A percentile compares a stretch with the other conserved stretches of the same genome.
These are phyloP conservation scores for Hypomesus transpacificus DNA, from an alignment of 2,113 vertebrate genomes.

Conservation along the genomic window DNA sequence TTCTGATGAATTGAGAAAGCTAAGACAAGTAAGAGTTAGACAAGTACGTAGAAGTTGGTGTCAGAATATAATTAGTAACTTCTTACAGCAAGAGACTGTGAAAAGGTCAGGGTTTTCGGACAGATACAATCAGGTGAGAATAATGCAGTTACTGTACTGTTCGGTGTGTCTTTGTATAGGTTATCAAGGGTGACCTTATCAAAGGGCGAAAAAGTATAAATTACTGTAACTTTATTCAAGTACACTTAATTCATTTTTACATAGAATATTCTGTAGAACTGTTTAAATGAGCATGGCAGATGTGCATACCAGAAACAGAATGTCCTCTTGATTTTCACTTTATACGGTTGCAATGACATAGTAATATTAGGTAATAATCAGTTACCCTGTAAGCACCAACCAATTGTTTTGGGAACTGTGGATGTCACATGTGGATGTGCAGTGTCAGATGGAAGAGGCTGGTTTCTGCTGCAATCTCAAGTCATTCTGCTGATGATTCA, in stretches of 20 bases:
- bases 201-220: conserved; percentile 41
- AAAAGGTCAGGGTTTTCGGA: conserved; percentile 61
- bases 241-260: too few species aligned
- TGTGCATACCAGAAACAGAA: too few species aligned
- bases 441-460: too few species aligned
- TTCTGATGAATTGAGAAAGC: too few species aligned
- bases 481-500: too few species aligned
- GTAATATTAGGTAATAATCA: conserved; percentile 20
- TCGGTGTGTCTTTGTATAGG: conserved; percentile 37
- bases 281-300: too few species aligned
- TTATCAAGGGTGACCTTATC: conserved; percentile 59
- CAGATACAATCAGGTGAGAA: conserved; percentile 46
- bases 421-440: conserved; percentile 32
- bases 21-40: conserved; percentile 25
- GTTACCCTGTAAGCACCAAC: conserved; percentile 22
- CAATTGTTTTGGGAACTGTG: conserved; percentile 33
- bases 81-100: conserved; percentile 28
- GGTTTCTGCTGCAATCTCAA: too few species aligned
- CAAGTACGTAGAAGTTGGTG: conserved; percentile 27
- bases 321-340: conserved; percentile 19
- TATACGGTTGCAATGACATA: conserved; percentile 46
- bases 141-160: conserved; percentile 38
- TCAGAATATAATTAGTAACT: conserved; percentile 44
- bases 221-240: conserved; percentile 5
- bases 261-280: too few species aligned